phyloP scores from a whole-genome alignment of 2,888 invertebrate genomes.

The Ceriagrion tenellum region DNA sequence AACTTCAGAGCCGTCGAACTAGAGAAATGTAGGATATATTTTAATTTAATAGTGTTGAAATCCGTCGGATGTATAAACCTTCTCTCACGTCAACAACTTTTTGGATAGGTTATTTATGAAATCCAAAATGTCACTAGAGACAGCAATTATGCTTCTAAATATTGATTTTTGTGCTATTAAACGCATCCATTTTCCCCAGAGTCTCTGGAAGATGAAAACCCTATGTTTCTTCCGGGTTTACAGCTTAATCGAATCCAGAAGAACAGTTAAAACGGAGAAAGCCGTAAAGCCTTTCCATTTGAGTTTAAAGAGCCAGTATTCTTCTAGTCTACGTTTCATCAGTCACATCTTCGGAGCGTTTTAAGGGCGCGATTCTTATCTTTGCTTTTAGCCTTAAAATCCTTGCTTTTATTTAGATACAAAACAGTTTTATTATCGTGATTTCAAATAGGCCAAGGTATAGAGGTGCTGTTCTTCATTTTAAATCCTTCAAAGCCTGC shows the following conservation, averaged over 20 bases:
- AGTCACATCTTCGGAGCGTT: background rate
- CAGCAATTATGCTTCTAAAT: background rate
- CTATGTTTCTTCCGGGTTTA: background rate
- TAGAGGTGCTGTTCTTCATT: background rate
- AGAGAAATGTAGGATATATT: too few species aligned
- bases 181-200: background rate
- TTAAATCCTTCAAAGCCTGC: background rate
- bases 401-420: background rate
- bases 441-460: background rate
- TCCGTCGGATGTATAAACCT: background rate
- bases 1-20: too few species aligned
- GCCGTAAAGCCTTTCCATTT: background rate
- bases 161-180: background rate
- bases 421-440: background rate
- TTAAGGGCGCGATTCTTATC: background rate
- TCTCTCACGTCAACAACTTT: background rate
- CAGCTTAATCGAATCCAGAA: background rate
- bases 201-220: background rate
- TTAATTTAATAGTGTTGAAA: background rate
- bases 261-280: background rate
- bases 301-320: background rate
- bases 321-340: background rate
- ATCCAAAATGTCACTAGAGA: background rate
- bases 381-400: background rate
- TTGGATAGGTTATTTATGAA: background rate